A percentile compares a stretch with the other conserved stretches of the same genome.
Conservation (phyloP, 2,797 vertebrate genomes). For the Xyrichtys novacula region DNA sequence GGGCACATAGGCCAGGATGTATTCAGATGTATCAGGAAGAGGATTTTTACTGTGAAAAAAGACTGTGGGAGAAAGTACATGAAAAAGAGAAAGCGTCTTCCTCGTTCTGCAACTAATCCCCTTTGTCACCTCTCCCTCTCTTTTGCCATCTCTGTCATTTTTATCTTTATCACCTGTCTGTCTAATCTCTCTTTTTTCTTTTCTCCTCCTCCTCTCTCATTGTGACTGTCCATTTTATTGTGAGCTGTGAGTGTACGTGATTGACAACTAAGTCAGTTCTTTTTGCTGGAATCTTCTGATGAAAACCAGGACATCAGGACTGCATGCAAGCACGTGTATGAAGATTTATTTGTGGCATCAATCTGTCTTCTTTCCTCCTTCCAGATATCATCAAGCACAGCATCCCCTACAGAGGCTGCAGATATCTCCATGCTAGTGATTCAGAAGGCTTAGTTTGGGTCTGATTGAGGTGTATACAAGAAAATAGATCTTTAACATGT, state of each 20-base stretch:
- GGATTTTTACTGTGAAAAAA: conserved; percentile 19
- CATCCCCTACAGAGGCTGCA: neutral
- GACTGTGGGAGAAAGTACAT: conserved; percentile 25
- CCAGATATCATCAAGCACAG: conserved; percentile 15
- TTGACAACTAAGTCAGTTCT: conserved; percentile 10
- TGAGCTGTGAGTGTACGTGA: conserved; percentile 9
- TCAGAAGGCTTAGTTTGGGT: no score
- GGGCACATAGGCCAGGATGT: conserved; percentile 27
- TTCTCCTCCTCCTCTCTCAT: conserved; percentile 29
- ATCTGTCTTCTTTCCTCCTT: conserved; percentile 11
- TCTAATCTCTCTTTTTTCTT: conserved; percentile 55
- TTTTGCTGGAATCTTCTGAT: conserved; percentile 17
- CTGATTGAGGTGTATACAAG: no score
- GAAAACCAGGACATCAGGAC: conserved; percentile 23
- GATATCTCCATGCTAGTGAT: conserved; percentile 9
- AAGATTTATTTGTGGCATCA: conserved; percentile 19
- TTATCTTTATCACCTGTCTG: conserved; percentile 63
- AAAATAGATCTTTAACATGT: no score
- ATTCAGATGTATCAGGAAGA: conserved; percentile 43
- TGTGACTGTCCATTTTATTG: neutral
- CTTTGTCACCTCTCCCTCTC: conserved; percentile 55
- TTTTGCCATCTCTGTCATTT: conserved; percentile 61
- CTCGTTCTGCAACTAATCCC: conserved; percentile 68
- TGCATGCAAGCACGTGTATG: conserved; percentile 1
- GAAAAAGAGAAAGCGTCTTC: conserved; percentile 44